These are phyloP conservation scores for Sceloporus undulatus DNA, from an alignment of 2,113 vertebrate species.

Conservation along the genomic window DNA sequence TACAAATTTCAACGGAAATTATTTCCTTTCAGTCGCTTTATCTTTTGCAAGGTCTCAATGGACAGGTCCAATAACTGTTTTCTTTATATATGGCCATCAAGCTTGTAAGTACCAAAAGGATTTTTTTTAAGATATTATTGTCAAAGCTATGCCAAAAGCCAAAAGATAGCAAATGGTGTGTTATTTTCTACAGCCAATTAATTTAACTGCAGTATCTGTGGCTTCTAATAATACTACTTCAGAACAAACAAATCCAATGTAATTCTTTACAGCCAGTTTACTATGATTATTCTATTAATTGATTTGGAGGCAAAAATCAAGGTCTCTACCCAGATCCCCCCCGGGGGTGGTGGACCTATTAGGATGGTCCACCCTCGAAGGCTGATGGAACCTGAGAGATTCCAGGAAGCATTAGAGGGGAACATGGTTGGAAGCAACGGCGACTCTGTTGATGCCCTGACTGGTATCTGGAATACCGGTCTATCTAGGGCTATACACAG, in stretches of 20 bases:
- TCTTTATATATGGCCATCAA: conserved; percentile 31
- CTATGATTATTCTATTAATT: background rate
- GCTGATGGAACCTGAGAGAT: no score
- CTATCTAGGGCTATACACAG: no score
- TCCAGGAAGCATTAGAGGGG: no score
- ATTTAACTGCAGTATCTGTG: background rate
- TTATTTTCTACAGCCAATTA: conserved; percentile 34
- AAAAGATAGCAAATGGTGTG: conserved; percentile 4
- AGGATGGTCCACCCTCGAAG: no score
- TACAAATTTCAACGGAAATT: conserved; percentile 45
- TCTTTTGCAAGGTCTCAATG: conserved; percentile 33
- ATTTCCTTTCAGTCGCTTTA: conserved; percentile 47
- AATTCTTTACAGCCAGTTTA: background rate
- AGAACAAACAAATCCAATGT: conserved; percentile 24
- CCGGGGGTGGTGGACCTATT: no score
- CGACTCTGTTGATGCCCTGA: no score
- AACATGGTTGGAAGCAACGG: no score
- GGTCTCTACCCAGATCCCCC: no score
- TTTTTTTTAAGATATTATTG: conserved; percentile 18
- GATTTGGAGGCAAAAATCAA: no score
- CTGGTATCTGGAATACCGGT: no score
- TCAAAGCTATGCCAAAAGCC: background rate
- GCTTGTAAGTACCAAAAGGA: conserved; percentile 30
- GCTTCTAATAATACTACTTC: conserved; percentile 14
- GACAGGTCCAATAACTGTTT: conserved; percentile 16